Evolutionary conservation across 2,113 vertebrate species (phyloP).

Genomic region (Pseudolaguvia tuberculata): DNA sequence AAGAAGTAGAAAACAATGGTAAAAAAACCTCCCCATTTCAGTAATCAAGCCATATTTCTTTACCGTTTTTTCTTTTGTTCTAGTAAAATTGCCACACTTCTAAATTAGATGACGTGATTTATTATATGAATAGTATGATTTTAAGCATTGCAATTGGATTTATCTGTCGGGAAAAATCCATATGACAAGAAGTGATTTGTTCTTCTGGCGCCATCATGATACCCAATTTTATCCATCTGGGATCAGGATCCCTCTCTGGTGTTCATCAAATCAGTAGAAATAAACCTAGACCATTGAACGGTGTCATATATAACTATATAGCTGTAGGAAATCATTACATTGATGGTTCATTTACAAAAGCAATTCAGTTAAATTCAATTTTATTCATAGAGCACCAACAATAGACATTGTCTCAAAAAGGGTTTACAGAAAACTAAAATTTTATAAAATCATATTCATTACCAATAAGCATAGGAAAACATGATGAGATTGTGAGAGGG

Average conservation of each 20-base stretch:
- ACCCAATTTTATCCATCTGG: background rate
- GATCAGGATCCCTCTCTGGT: background rate
- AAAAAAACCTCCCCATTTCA: no score
- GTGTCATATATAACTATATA: background rate
- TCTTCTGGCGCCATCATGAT: slow-evolving; percentile 5
- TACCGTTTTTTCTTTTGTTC: background rate
- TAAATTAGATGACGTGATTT: background rate
- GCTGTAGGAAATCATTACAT: background rate
- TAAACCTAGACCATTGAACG: background rate
- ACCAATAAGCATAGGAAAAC: no score
- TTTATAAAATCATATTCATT: no score
- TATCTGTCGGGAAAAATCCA: slow-evolving; percentile 8
- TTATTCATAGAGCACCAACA: no score
- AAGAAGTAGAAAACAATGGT: no score
- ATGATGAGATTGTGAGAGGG: no score
- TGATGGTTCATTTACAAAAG: no score
- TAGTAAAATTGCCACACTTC: slow-evolving; percentile 11
- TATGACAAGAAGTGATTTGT: slow-evolving; percentile 13
- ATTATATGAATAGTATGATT: no score
- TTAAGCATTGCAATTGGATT: background rate
- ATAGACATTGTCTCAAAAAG: no score
- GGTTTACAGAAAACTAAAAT: no score
- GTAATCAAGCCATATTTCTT: slow-evolving; percentile 11
- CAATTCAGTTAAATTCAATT: no score
- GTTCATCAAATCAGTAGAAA: background rate